These are phyloP conservation scores for Enteromius paludinosus DNA, from an alignment of 2,797 vertebrate species.

Conservation along the genomic window DNA sequence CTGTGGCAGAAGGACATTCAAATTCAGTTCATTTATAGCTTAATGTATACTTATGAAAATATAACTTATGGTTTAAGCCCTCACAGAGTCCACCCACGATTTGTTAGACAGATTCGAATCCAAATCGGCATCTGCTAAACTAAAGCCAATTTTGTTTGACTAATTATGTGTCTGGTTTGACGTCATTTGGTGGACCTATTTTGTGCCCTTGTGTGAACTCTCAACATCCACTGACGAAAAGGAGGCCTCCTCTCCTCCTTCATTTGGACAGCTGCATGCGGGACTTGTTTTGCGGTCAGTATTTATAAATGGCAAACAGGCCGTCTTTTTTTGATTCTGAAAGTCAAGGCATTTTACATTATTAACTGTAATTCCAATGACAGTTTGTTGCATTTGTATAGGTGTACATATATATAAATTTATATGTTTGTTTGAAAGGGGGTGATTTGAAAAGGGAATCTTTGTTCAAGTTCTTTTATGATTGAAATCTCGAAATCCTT, in stretches of 20 bases:
- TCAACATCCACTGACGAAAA: constrained; percentile 45
- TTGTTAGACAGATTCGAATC: not conserved
- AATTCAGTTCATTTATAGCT: not conserved
- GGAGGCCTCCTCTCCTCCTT: constrained; percentile 29
- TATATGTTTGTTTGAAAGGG: constrained; percentile 30
- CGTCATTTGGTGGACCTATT: constrained; percentile 17
- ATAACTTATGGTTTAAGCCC: not conserved
- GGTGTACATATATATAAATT: constrained; percentile 12
- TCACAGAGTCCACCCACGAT: constrained; percentile 11
- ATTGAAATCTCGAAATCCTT: constrained; percentile 32
- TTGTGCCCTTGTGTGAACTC: constrained; percentile 33
- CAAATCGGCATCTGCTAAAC: constrained; percentile 15
- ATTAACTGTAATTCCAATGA: constrained; percentile 4
- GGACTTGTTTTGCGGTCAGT: constrained; percentile 31
- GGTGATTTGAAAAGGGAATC: constrained; percentile 23
- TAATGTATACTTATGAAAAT: not conserved
- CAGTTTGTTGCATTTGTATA: constrained; percentile 26
- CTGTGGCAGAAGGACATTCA: constrained; percentile 18
- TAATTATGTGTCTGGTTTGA: constrained; percentile 22
- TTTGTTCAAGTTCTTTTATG: constrained; percentile 17
- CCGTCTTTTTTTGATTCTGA: constrained; percentile 34
- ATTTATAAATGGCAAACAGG: constrained; percentile 31
- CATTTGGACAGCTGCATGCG: constrained; percentile 45
- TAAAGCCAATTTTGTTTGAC: not conserved
- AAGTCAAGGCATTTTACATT: constrained; percentile 25